Percentiles rank a stretch among this genome's conserved stretches.
Evolutionary conservation across 2,888 invertebrate genomes (phyloP).

Genomic region (Plemyria rubiginata): DNA sequence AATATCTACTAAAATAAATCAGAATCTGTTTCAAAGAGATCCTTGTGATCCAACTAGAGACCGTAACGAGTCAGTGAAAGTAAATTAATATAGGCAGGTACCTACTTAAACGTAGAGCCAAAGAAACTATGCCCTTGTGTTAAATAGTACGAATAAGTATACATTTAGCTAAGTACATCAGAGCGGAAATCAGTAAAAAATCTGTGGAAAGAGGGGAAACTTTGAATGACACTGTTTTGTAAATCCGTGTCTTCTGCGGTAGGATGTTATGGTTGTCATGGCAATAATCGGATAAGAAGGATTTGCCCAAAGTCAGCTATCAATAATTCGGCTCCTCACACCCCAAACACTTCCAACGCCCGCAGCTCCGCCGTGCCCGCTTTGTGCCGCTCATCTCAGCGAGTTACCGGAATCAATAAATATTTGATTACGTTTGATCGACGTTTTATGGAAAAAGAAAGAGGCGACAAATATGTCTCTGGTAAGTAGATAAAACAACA

Average conservation of each 20-base stretch:
- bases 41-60: too few species aligned
- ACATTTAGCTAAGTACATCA: not conserved
- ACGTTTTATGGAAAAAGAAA: conserved; percentile 46
- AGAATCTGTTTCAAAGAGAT: too few species aligned
- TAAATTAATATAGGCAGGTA: too few species aligned
- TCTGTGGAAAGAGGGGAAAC: conserved; percentile 1
- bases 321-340: conserved; percentile 58
- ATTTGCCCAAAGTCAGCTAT: conserved; percentile 45
- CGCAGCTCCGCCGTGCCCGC: conserved; percentile 34
- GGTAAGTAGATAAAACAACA: conserved; percentile 34
- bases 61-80: too few species aligned
- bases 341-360: conserved; percentile 39
- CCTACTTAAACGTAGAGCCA: too few species aligned
- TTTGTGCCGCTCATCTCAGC: conserved; percentile 54
- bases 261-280: conserved; percentile 24
- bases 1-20: too few species aligned
- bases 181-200: too few species aligned
- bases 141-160: too few species aligned
- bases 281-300: conserved; percentile 44
- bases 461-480: conserved; percentile 45
- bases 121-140: too few species aligned
- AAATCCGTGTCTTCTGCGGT: not conserved
- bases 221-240: conserved; percentile 1
- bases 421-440: conserved; percentile 58
- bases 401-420: conserved; percentile 65